A percentile compares a stretch with the other conserved stretches of the same genome.
Evolutionary conservation across 2,113 vertebrate genomes (phyloP).

Genomic region (Capreolus pygargus): DNA sequence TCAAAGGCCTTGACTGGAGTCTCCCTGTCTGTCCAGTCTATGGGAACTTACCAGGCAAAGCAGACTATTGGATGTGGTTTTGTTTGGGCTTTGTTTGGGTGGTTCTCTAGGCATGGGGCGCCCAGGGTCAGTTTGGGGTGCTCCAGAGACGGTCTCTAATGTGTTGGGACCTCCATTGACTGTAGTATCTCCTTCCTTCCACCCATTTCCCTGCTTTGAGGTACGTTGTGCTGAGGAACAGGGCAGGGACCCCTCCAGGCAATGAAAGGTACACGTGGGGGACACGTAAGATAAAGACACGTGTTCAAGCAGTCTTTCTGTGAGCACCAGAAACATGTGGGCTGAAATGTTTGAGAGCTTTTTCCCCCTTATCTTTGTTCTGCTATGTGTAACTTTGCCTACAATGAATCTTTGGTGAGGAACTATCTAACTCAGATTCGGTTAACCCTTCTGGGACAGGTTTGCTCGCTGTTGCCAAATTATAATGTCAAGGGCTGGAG

Average conservation of each 20-base stretch:
- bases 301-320: not conserved
- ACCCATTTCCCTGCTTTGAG: not conserved
- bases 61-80: not conserved
- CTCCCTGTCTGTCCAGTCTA: too few species aligned
- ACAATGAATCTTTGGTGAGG: not conserved
- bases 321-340: not conserved
- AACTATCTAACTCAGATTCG: not conserved
- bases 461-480: not conserved
- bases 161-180: not conserved
- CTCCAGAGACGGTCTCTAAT: not conserved
- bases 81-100: not conserved
- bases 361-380: accelerated
- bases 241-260: not conserved
- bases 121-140: not conserved
- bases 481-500: not conserved
- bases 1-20: not conserved
- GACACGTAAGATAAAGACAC: accelerated
- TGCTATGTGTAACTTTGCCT: not conserved
- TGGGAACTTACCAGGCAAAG: not conserved
- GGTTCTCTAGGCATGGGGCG: not conserved
- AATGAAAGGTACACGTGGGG: not conserved
- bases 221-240: not conserved
- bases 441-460: not conserved
- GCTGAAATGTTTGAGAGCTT: not conserved
- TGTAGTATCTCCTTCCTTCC: not conserved